phyloP scores from a whole-genome alignment of 2,113 vertebrate genomes.

The Rhinopomastus cyanomelas region DNA sequence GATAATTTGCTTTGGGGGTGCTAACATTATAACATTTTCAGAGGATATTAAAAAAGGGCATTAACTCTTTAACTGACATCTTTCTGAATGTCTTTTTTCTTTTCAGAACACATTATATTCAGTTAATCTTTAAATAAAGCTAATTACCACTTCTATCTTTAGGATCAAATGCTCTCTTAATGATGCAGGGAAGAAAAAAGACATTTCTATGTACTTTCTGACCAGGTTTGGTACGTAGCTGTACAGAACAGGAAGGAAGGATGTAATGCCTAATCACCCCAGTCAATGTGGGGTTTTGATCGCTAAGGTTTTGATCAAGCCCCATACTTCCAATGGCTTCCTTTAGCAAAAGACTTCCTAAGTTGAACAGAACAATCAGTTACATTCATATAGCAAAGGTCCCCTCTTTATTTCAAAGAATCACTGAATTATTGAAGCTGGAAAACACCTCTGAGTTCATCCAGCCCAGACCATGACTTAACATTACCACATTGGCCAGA shows the following conservation, averaged over 20 bases:
- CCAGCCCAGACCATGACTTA: too few relatives aligned
- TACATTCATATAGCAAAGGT: background rate
- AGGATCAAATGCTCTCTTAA: slow-evolving; percentile 47
- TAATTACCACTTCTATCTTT: slow-evolving; percentile 52
- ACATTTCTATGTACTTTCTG: background rate
- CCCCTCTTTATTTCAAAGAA: background rate
- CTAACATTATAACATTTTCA: slow-evolving; percentile 59
- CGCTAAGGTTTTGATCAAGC: background rate
- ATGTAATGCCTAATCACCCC: background rate
- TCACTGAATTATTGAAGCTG: too few relatives aligned
- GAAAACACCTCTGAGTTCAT: too few relatives aligned
- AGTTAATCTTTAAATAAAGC: slow-evolving; percentile 68
- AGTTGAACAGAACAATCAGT: background rate
- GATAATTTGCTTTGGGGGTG: slow-evolving; percentile 49
- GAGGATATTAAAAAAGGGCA: slow-evolving; percentile 14
- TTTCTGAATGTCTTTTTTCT: slow-evolving; percentile 45
- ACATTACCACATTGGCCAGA: too few relatives aligned
- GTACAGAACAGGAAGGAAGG: background rate
- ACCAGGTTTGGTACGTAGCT: background rate
- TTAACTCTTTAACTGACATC: slow-evolving; percentile 60
- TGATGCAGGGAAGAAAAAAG: background rate
- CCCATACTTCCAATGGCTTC: background rate
- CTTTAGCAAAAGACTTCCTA: background rate
- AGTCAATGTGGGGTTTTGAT: background rate
- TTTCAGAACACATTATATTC: slow-evolving; percentile 42